These are phyloP conservation scores for Anoplopoma fimbria DNA, from an alignment of 2,113 vertebrate genomes.

Conservation along the genomic window DNA sequence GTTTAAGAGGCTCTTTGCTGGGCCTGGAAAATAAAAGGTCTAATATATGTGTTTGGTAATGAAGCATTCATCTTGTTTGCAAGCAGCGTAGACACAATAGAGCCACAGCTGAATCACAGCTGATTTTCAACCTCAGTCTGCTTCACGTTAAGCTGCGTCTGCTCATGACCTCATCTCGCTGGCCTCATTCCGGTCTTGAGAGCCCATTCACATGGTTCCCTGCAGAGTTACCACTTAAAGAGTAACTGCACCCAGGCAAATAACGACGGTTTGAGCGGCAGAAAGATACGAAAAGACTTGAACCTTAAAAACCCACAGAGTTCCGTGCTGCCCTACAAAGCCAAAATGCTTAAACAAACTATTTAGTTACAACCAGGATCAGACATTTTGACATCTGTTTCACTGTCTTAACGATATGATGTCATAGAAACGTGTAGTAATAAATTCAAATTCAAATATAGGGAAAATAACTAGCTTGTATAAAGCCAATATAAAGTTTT, in stretches of 20 bases:
- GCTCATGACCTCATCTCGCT: conserved; percentile 66
- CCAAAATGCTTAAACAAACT: background rate
- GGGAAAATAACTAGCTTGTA: background rate
- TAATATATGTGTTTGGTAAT: background rate
- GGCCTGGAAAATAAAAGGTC: background rate
- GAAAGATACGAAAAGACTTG: conserved; percentile 33
- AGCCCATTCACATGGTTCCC: conserved; percentile 55
- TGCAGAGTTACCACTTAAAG: conserved; percentile 51
- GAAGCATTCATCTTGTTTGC: conserved; percentile 21
- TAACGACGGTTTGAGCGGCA: conserved; percentile 29
- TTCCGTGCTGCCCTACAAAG: background rate
- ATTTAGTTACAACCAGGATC: background rate
- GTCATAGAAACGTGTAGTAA: background rate
- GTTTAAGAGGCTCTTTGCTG: background rate
- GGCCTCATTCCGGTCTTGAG: conserved; percentile 57
- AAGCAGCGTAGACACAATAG: conserved; percentile 35
- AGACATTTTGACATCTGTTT: background rate
- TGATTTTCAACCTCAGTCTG: conserved; percentile 56
- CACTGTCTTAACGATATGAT: background rate
- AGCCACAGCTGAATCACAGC: conserved; percentile 54
- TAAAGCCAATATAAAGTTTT: background rate
- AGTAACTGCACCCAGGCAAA: conserved; percentile 38
- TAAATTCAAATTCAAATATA: background rate
- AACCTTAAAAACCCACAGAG: conserved; percentile 32
- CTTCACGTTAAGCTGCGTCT: conserved; percentile 62